These are phyloP conservation scores for Caenorhabditis imperialis DNA, from an alignment of 2,888 invertebrate genomes.

Conservation along the genomic window DNA sequence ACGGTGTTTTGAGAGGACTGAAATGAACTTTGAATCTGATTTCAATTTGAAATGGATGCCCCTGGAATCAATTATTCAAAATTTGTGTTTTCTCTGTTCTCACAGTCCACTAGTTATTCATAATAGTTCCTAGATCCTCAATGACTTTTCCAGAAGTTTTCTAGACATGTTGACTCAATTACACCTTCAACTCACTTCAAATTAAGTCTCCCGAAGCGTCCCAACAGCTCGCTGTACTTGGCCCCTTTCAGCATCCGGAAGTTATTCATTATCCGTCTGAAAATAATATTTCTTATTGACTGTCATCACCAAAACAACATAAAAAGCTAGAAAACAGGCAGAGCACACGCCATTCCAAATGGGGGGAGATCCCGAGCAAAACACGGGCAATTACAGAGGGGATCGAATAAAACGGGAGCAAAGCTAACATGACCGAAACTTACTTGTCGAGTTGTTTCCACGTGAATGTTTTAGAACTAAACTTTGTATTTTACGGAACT, in stretches of 20 bases:
- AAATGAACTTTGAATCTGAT: too few species aligned
- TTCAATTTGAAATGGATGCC: too few species aligned
- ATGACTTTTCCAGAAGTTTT: too few species aligned
- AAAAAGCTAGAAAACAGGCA: slow-evolving; percentile 16
- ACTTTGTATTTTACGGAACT: slow-evolving; percentile 4
- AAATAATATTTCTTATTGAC: slow-evolving; percentile 16
- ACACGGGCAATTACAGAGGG: not conserved
- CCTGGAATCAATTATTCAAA: too few species aligned
- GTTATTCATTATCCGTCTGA: slow-evolving; percentile 65
- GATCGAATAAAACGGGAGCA: slow-evolving; percentile 3
- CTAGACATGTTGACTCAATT: too few species aligned
- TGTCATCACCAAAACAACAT: not conserved
- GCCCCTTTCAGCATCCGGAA: slow-evolving; percentile 73
- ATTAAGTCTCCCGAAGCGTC: slow-evolving; percentile 63
- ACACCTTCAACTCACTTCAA: slow-evolving; percentile 59
- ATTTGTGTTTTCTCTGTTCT: too few species aligned
- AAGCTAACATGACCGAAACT: slow-evolving; percentile 25
- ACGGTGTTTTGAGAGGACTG: slow-evolving; percentile 62
- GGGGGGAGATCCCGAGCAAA: slow-evolving; percentile 5
- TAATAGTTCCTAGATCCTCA: too few species aligned
- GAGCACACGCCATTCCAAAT: slow-evolving; percentile 29
- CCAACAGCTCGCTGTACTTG: slow-evolving; percentile 75
- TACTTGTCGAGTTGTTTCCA: slow-evolving; percentile 49
- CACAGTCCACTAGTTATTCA: too few species aligned
- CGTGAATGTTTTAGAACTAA: slow-evolving; percentile 24